A percentile compares a stretch with the other conserved stretches of the same genome.
phyloP scores from a whole-genome alignment of 2,888 invertebrate genomes.

The Dicranocentrus wangi region DNA sequence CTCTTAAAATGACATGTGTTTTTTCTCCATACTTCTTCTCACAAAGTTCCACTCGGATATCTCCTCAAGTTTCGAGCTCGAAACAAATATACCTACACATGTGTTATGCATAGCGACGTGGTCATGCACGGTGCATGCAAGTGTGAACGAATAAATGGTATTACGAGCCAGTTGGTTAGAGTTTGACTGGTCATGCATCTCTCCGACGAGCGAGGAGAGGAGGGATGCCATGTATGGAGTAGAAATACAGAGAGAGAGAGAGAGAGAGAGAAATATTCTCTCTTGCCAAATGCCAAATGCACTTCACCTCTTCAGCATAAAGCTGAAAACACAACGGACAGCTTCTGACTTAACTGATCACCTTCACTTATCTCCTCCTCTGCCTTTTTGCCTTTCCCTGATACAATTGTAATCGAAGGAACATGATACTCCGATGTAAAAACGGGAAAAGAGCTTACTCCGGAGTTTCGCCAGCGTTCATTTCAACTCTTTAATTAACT shows the following conservation, averaged over 20 bases:
- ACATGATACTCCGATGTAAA: slow-evolving; percentile 20
- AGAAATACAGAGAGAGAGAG: no score
- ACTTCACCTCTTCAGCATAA: slow-evolving; percentile 54
- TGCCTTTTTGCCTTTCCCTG: neutral
- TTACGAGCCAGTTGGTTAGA: no score
- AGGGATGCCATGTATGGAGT: no score
- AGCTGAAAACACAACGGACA: slow-evolving; percentile 51
- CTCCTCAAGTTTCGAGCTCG: slow-evolving; percentile 18
- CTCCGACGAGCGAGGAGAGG: no score
- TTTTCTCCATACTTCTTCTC: slow-evolving; percentile 49
- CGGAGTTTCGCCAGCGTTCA: slow-evolving; percentile 37
- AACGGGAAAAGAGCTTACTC: neutral
- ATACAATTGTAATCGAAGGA: slow-evolving; percentile 13
- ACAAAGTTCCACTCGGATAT: slow-evolving; percentile 5
- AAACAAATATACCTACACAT: no score
- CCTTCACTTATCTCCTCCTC: slow-evolving; percentile 45
- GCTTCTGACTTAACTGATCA: slow-evolving; percentile 62
- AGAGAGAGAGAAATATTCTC: no score
- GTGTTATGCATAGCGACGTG: no score
- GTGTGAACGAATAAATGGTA: no score
- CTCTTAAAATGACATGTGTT: slow-evolving; percentile 64
- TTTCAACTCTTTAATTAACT: slow-evolving; percentile 65
- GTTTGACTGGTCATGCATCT: no score
- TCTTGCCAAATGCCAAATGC: slow-evolving; percentile 44
- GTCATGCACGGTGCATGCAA: no score